Evolutionary conservation across 2,888 invertebrate species (phyloP).

Genomic region (Corbicula japonica): DNA sequence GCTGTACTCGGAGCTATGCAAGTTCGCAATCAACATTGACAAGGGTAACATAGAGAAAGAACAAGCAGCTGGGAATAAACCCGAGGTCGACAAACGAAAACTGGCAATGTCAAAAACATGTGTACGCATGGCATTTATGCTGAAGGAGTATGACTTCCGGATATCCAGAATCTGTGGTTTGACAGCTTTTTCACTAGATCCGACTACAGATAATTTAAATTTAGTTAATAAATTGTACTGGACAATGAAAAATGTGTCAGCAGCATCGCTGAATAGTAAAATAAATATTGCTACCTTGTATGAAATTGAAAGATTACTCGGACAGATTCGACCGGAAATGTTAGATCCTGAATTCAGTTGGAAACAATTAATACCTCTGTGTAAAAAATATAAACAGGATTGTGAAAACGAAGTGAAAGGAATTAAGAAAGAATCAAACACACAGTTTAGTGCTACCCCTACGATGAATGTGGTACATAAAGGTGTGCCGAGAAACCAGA

Average conservation of each 20-base stretch:
- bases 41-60: constrained; percentile 79
- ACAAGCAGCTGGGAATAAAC: constrained; percentile 68
- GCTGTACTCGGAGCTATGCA: constrained; percentile 80
- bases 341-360: constrained; percentile 78
- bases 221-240: constrained; percentile 72
- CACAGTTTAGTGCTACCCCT: too few relatives aligned
- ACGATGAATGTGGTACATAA: too few relatives aligned
- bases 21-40: constrained; percentile 82
- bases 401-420: constrained; percentile 27
- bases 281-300: constrained; percentile 80
- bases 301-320: constrained; percentile 79
- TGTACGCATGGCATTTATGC: constrained; percentile 75
- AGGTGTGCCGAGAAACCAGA: too few relatives aligned
- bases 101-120: constrained; percentile 75
- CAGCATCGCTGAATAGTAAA: constrained; percentile 56
- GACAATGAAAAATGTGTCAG: constrained; percentile 62
- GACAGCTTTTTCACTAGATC: constrained; percentile 79
- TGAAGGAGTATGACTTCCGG: constrained; percentile 75
- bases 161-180: constrained; percentile 77
- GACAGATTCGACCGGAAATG: constrained; percentile 77
- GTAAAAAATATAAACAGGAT: constrained; percentile 71
- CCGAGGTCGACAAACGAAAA: constrained; percentile 68
- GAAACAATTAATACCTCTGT: constrained; percentile 72
- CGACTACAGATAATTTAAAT: constrained; percentile 70
- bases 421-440: constrained; percentile 14